phyloP scores from a whole-genome alignment of 2,888 invertebrate genomes.

The Cryptus armator region DNA sequence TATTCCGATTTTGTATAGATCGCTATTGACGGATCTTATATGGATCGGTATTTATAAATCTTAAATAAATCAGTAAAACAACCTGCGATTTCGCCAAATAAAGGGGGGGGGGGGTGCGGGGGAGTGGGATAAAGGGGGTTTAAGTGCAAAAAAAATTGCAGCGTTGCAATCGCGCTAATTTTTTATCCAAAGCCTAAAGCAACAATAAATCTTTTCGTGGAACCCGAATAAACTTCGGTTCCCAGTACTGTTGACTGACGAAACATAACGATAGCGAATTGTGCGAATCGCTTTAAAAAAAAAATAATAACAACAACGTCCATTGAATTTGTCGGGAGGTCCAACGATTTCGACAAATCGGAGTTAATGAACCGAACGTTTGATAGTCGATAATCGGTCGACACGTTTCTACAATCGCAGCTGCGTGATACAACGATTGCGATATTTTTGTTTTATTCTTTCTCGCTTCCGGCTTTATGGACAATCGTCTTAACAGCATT shows the following conservation, averaged over 20 bases:
- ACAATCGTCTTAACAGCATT: not conserved
- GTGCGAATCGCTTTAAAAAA: not conserved
- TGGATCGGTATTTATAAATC: too few species aligned
- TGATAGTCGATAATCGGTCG: constrained; percentile 6
- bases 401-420: constrained; percentile 24
- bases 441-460: not conserved
- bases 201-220: not conserved
- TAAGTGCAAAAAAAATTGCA: not conserved
- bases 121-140: not conserved
- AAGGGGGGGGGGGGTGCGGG: too few species aligned
- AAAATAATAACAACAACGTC: not conserved
- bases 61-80: too few species aligned
- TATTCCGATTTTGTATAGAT: too few species aligned
- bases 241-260: not conserved
- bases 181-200: constrained; percentile 42
- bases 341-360: constrained; percentile 6
- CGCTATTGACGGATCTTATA: too few species aligned
- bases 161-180: constrained; percentile 24
- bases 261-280: not conserved
- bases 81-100: too few species aligned
- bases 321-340: constrained; percentile 5
- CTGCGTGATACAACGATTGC: not conserved
- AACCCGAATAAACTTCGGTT: constrained; percentile 7
- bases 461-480: not conserved
- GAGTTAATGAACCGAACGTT: constrained; percentile 6